Conservation (phyloP, 1,140 invertebrate species). For the Oscheius sp. region DNA sequence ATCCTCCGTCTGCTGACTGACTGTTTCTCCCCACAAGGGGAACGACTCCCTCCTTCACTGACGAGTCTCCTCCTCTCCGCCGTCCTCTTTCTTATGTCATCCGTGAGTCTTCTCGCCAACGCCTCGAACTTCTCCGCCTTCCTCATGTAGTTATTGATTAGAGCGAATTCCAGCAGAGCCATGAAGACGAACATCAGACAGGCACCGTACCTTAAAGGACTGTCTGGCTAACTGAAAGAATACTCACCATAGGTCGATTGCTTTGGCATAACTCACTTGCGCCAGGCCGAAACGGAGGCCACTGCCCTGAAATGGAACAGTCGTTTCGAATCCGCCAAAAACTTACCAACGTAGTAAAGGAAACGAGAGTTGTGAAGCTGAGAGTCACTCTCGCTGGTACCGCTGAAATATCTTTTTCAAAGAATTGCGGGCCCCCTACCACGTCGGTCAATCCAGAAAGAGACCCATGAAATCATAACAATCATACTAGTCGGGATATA, state of each 20-base stretch:
- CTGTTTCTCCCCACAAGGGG: neutral
- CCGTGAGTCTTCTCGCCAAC: conserved; percentile 40
- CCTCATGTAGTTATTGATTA: conserved; percentile 56
- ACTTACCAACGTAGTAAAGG: conserved; percentile 55
- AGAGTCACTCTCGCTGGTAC: conserved; percentile 60
- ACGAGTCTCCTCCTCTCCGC: neutral
- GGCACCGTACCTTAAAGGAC: conserved; percentile 13
- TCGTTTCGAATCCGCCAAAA: no score
- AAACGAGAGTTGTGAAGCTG: conserved; percentile 55
- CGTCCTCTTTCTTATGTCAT: neutral
- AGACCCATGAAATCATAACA: conserved; percentile 82
- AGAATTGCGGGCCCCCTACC: no score
- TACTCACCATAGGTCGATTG: conserved; percentile 43
- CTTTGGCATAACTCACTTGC: conserved; percentile 41
- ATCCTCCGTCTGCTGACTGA: neutral
- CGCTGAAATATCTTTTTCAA: no score
- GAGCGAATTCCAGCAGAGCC: conserved; percentile 53
- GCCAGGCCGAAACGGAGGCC: conserved; percentile 39
- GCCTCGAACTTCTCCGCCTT: conserved; percentile 55
- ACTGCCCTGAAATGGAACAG: conserved; percentile 44
- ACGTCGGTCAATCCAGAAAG: conserved; percentile 61
- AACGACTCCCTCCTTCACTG: neutral
- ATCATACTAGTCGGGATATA: conserved; percentile 81
- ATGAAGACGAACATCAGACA: conserved; percentile 58
- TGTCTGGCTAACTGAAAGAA: neutral